Conservation (phyloP, 2,113 vertebrate genomes). For the Stegastes partitus region DNA sequence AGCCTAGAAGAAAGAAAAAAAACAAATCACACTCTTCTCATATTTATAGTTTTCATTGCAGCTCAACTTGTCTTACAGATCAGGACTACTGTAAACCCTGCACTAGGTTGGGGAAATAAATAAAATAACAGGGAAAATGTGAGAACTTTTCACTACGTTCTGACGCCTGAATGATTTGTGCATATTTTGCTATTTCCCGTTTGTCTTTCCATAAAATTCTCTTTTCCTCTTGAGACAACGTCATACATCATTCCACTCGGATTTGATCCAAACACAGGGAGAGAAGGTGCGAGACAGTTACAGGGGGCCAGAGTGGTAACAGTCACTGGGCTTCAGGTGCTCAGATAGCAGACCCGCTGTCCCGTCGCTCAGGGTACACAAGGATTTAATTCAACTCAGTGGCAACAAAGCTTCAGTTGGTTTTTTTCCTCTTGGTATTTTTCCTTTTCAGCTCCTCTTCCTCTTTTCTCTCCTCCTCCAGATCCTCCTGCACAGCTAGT, state of each 20-base stretch:
- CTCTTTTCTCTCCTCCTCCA: constrained; percentile 91
- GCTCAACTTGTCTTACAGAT: constrained; percentile 45
- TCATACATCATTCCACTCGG: constrained; percentile 60
- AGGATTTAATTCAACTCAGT: not conserved
- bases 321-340: constrained; percentile 21
- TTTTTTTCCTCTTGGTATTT: constrained; percentile 87
- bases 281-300: constrained; percentile 36
- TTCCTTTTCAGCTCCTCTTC: constrained; percentile 88
- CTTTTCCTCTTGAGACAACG: constrained; percentile 62
- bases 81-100: constrained; percentile 65
- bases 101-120: constrained; percentile 75
- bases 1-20: constrained; percentile 32
- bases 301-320: constrained; percentile 32
- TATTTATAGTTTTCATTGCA: constrained; percentile 52
- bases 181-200: constrained; percentile 28
- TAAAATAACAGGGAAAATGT: constrained; percentile 49
- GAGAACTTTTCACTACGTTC: constrained; percentile 1
- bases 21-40: constrained; percentile 32
- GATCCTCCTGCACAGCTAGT: constrained; percentile 91
- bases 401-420: constrained; percentile 67
- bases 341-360: not conserved
- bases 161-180: constrained; percentile 41
- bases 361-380: not conserved
- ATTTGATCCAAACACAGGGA: constrained; percentile 65
- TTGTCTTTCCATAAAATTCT: constrained; percentile 61